These are phyloP conservation scores for Oscheius onirici DNA, from an alignment of 2,888 invertebrate genomes.

Conservation along the genomic window DNA sequence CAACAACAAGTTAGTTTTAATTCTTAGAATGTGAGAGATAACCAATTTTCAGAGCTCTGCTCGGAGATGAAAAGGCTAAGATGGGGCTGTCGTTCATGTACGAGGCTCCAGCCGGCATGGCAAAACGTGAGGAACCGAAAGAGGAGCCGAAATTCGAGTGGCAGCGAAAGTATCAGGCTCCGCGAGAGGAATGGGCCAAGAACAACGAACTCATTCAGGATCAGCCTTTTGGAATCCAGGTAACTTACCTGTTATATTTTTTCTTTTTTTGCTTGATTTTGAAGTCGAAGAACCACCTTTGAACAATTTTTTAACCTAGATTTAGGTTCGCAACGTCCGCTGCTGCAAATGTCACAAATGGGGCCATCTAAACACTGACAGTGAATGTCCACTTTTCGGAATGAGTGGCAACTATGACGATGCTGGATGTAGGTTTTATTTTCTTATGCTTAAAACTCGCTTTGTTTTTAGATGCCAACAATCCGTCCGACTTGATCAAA, in stretches of 20 bases:
- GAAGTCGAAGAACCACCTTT: no score
- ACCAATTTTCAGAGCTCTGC: conserved; percentile 83
- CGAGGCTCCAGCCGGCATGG: conserved; percentile 91
- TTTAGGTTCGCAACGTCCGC: conserved; percentile 90
- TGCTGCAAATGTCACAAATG: conserved; percentile 99
- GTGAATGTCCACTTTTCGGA: conserved; percentile 91
- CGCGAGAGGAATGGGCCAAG: conserved; percentile 95
- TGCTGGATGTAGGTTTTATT: conserved; percentile 64
- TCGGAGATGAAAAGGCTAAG: conserved; percentile 98
- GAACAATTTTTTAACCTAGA: no score
- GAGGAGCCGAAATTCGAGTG: conserved; percentile 99
- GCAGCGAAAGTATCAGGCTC: conserved; percentile 99
- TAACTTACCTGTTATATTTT: conserved; percentile 75
- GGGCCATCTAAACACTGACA: conserved; percentile 97
- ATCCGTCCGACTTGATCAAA: conserved; percentile 69
- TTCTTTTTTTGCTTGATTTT: no score
- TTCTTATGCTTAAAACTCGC: not conserved
- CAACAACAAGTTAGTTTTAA: conserved; percentile 83
- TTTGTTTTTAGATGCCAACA: conserved; percentile 64
- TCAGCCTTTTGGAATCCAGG: conserved; percentile 76
- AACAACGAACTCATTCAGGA: conserved; percentile 96
- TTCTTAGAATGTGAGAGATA: not conserved
- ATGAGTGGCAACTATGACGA: conserved; percentile 71
- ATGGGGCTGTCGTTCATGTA: conserved; percentile 98
- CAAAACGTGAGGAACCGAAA: conserved; percentile 65